These are phyloP conservation scores for Eupithecia dodoneata DNA, from an alignment of 2,888 invertebrate species.

Conservation along the genomic window DNA sequence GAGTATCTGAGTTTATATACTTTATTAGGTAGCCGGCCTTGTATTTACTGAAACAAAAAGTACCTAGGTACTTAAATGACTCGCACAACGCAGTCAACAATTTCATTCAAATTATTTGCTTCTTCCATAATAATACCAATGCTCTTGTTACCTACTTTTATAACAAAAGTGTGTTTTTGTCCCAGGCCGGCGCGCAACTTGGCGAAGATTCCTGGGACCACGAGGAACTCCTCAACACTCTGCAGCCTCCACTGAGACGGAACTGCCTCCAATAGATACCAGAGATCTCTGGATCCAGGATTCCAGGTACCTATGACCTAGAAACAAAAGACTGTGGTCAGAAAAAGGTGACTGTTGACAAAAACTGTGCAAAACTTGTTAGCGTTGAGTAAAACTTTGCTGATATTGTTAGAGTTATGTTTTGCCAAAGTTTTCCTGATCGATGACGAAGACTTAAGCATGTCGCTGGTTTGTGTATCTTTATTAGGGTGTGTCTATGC, in stretches of 20 bases:
- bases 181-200: conserved; percentile 90
- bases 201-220: conserved; percentile 87
- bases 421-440: neutral
- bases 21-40: neutral
- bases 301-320: conserved; percentile 77
- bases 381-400: neutral
- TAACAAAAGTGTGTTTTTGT: neutral
- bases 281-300: conserved; percentile 93
- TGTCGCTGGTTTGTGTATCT: neutral
- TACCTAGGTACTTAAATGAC: neutral
- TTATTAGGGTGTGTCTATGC: neutral
- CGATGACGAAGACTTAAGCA: neutral
- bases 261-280: conserved; percentile 92
- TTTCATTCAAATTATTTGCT: neutral
- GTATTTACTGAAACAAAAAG: neutral
- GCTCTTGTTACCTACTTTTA: neutral
- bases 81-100: neutral
- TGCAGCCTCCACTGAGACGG: conserved; percentile 92
- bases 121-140: neutral
- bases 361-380: neutral
- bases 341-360: neutral
- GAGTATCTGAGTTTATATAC: neutral
- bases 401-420: neutral
- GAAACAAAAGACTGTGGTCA: neutral
- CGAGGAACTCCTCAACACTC: conserved; percentile 87